These are phyloP conservation scores for Lutraria rhynchaena DNA, from an alignment of 1,140 invertebrate genomes.

Conservation along the genomic window DNA sequence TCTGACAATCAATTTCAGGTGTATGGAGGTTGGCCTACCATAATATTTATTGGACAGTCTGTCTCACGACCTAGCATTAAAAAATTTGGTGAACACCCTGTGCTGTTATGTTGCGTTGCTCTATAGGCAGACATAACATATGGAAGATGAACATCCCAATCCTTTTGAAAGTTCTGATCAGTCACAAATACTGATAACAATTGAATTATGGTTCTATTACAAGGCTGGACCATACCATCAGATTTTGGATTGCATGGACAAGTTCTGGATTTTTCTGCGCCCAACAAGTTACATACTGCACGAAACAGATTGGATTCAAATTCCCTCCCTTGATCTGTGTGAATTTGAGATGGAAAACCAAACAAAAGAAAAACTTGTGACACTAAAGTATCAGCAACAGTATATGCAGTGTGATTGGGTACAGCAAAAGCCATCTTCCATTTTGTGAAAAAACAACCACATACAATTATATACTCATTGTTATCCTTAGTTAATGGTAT, in stretches of 20 bases:
- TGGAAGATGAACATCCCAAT: constrained; percentile 70
- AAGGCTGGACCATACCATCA: constrained; percentile 76
- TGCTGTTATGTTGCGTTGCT: constrained; percentile 58
- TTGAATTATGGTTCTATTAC: constrained; percentile 69
- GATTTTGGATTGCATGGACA: constrained; percentile 75
- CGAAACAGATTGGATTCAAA: constrained; percentile 62
- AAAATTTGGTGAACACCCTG: constrained; percentile 59
- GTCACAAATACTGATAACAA: constrained; percentile 58
- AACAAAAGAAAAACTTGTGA: constrained; percentile 60
- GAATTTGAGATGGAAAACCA: too few species aligned
- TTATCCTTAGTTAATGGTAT: constrained; percentile 31
- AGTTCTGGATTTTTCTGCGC: constrained; percentile 66
- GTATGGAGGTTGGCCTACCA: constrained; percentile 26
- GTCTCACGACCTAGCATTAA: constrained; percentile 60
- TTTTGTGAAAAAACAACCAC: constrained; percentile 74
- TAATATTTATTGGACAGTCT: constrained; percentile 53
- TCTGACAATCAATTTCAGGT: constrained; percentile 13
- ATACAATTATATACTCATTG: too few species aligned
- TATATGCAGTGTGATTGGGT: constrained; percentile 63
- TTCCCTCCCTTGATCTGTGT: too few species aligned
- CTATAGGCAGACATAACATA: constrained; percentile 65
- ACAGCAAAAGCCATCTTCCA: constrained; percentile 71
- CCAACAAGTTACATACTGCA: constrained; percentile 60
- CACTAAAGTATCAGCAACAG: constrained; percentile 63
- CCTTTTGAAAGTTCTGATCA: too few species aligned